Evolutionary conservation across 2,797 vertebrate species (phyloP).

Genomic region (Rhincodon typus): DNA sequence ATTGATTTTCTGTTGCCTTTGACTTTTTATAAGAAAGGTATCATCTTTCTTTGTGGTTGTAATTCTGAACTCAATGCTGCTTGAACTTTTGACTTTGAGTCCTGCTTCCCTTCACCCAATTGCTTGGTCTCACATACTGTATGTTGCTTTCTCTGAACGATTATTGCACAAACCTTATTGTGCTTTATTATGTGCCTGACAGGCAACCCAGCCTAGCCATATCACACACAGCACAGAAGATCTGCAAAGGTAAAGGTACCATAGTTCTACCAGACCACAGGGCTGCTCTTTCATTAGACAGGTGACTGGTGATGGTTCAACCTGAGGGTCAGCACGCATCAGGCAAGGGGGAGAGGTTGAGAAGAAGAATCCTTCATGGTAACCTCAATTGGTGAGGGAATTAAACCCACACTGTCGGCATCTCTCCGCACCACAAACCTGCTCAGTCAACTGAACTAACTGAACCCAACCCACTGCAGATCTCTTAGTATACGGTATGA

Average conservation of each 20-base stretch:
- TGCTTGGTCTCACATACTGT: not conserved
- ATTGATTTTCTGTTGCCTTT: not conserved
- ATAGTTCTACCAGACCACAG: too few species aligned
- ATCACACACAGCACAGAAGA: not conserved
- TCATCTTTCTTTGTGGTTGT: not conserved
- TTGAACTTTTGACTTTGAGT: conserved; percentile 12
- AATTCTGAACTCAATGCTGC: not conserved
- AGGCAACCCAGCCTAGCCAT: not conserved
- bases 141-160: not conserved
- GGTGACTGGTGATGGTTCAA: too few species aligned
- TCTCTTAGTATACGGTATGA: not conserved
- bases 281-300: too few species aligned
- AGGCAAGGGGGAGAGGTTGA: too few species aligned
- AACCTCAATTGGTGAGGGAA: too few species aligned
- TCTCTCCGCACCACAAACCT: too few species aligned
- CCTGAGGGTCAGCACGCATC: too few species aligned
- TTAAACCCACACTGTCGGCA: too few species aligned
- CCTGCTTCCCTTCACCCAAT: not conserved
- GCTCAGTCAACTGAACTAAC: too few species aligned
- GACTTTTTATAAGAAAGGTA: not conserved
- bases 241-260: not conserved
- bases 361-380: too few species aligned
- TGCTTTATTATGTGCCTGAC: not conserved
- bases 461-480: too few species aligned
- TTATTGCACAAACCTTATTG: not conserved